Evolutionary conservation across 2,113 vertebrate species (phyloP).

Genomic region (Mus pahari): DNA sequence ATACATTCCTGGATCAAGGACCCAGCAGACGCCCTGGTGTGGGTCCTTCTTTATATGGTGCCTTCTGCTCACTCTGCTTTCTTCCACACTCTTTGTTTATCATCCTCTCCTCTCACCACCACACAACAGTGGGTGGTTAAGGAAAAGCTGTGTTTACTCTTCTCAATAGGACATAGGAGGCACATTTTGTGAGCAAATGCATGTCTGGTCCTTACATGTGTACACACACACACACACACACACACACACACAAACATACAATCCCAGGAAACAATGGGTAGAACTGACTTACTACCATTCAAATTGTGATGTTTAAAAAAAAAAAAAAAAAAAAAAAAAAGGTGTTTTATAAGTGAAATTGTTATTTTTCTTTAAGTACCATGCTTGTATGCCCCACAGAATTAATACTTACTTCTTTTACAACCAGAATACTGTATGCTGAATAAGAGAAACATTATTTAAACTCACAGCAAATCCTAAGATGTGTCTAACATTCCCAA

Average conservation of each 20-base stretch:
- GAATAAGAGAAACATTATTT: constrained; percentile 53
- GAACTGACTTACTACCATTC: neutral
- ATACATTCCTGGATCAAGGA: neutral
- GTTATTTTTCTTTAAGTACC: constrained; percentile 1
- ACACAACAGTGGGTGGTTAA: neutral
- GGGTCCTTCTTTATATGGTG: neutral
- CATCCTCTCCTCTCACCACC: neutral
- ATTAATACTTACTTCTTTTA: constrained; percentile 30
- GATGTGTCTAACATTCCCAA: neutral
- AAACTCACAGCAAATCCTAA: constrained; percentile 28
- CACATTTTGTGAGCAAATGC: neutral
- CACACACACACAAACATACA: neutral
- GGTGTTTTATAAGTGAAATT: constrained; percentile 10
- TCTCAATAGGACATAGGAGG: neutral
- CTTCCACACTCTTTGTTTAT: neutral
- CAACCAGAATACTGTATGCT: neutral
- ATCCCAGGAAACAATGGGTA: neutral
- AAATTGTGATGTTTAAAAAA: neutral
- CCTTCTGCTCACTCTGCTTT: neutral
- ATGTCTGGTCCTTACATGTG: neutral
- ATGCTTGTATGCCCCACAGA: neutral
- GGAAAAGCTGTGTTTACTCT: constrained; percentile 17
- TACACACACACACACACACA: neutral
- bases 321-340: constrained; percentile 8
- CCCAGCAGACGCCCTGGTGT: neutral